Evolutionary conservation across 1,140 invertebrate species (phyloP).

Genomic region (Drosophila virilis): DNA sequence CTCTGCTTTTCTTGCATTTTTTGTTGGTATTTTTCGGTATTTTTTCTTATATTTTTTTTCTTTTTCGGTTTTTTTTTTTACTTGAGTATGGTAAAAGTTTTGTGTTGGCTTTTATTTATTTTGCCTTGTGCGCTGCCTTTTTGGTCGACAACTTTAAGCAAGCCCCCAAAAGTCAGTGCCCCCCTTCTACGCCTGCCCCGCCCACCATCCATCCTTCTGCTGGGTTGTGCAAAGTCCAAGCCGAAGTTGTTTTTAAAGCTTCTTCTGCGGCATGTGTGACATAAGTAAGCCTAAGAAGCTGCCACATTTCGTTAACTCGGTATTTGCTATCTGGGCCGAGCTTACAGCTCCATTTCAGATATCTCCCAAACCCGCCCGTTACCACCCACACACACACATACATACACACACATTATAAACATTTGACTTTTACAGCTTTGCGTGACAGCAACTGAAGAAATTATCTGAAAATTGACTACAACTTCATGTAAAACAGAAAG

Average conservation of each 20-base stretch:
- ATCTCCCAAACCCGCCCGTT: not conserved
- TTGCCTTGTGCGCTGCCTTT: conserved; percentile 46
- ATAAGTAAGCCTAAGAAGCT: conserved; percentile 77
- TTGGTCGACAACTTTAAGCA: conserved; percentile 62
- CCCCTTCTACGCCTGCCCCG: no score
- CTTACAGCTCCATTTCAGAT: conserved; percentile 29
- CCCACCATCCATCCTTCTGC: no score
- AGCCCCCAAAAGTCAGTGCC: conserved; percentile 57
- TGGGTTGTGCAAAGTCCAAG: conserved; percentile 25
- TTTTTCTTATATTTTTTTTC: conserved; percentile 21
- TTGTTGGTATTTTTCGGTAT: conserved; percentile 12
- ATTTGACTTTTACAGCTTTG: conserved; percentile 5
- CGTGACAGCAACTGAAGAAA: not conserved
- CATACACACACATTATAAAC: not conserved
- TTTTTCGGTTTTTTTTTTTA: conserved; percentile 1
- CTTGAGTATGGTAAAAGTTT: conserved; percentile 54
- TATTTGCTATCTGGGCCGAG: conserved; percentile 19
- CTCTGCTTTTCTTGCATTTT: conserved; percentile 28
- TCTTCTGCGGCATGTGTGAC: conserved; percentile 57
- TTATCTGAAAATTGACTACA: conserved; percentile 3
- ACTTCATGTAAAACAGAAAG: not conserved
- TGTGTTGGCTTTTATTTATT: conserved; percentile 73
- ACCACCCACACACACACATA: not conserved
- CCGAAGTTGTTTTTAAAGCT: conserved; percentile 32
- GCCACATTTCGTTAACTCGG: conserved; percentile 40